Conservation (phyloP, 2,888 invertebrate genomes). For the Sialis fuliginosa region DNA sequence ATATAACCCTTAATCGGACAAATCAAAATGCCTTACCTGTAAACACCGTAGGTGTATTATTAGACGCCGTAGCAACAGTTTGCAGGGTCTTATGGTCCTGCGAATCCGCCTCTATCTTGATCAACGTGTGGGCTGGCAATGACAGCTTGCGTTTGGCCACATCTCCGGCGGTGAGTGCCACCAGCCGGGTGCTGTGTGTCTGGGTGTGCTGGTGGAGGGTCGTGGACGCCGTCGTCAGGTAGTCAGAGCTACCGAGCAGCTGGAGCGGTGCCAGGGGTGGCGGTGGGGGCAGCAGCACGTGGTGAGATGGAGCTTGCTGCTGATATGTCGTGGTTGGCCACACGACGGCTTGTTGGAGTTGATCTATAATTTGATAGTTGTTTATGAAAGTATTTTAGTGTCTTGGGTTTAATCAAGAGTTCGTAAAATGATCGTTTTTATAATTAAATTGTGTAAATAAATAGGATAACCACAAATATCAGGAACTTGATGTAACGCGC, state of each 20-base stretch:
- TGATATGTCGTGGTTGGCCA: conserved; percentile 45
- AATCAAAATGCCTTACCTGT: not conserved
- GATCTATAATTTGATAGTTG: no score
- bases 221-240: conserved; percentile 39
- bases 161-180: conserved; percentile 35
- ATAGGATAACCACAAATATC: no score
- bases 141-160: conserved; percentile 31
- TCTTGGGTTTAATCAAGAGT: no score
- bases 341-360: conserved; percentile 53
- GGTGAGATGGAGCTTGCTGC: conserved; percentile 22
- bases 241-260: conserved; percentile 30
- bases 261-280: conserved; percentile 47
- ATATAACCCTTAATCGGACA: no score
- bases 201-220: conserved; percentile 47
- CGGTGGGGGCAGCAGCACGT: conserved; percentile 34
- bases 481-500: no score
- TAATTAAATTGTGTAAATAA: no score
- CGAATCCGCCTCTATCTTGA: conserved; percentile 53
- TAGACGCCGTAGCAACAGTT: conserved; percentile 21
- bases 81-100: conserved; percentile 23
- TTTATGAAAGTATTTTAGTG: no score
- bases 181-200: conserved; percentile 46
- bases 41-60: conserved; percentile 17
- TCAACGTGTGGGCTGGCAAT: conserved; percentile 33
- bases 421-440: no score